These are phyloP conservation scores for Rhizomys pruinosus DNA, from an alignment of 2,113 vertebrate species.

Conservation along the genomic window DNA sequence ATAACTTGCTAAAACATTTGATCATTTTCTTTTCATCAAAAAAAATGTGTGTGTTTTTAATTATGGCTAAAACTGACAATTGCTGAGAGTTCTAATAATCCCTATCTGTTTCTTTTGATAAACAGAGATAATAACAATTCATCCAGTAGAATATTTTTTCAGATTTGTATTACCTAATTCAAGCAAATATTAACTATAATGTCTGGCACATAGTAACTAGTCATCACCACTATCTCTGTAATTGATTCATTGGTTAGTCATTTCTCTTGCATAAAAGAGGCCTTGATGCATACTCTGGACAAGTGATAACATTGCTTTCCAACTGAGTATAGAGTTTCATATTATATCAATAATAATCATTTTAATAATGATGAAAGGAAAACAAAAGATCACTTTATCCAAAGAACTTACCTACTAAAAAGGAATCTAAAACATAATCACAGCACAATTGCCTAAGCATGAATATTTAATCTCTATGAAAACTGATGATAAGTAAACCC, in stretches of 20 bases:
- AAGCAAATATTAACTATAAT: conserved; percentile 1
- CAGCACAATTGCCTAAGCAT: not conserved
- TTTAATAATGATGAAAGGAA: not conserved
- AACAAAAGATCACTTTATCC: not conserved
- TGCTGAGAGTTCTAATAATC: not conserved
- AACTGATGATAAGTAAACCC: not conserved
- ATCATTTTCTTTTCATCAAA: not conserved
- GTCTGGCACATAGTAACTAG: not conserved
- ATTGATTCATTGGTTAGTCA: not conserved
- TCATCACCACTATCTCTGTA: not conserved
- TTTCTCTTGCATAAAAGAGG: not conserved
- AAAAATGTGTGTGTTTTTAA: not conserved
- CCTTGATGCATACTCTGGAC: not conserved
- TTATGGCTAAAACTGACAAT: not conserved
- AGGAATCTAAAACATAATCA: not conserved
- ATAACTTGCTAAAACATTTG: not conserved
- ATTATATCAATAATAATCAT: not conserved
- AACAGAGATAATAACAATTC: conserved; percentile 17
- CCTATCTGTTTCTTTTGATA: not conserved
- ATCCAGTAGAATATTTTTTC: not conserved
- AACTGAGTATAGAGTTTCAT: not conserved
- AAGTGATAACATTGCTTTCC: not conserved
- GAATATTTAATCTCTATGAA: not conserved
- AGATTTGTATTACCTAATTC: conserved; percentile 3
- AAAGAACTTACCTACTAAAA: not conserved